Evolutionary conservation across 2,797 vertebrate genomes (phyloP).

Genomic region (Chelonia mydas): DNA sequence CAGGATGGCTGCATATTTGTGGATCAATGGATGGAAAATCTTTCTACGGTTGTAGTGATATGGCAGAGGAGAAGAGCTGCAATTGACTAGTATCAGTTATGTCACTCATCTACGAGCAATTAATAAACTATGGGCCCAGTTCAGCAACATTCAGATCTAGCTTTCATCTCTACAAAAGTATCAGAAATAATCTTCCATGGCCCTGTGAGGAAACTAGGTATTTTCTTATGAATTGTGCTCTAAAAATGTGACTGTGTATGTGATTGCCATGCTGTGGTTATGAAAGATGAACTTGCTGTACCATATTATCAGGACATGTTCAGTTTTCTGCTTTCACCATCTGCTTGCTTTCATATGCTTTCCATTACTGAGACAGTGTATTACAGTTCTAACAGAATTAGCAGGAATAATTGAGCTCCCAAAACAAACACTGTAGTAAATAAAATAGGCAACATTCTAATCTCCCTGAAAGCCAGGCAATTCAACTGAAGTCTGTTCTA

Average conservation of each 20-base stretch:
- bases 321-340: slow-evolving; percentile 71
- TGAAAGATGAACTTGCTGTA: slow-evolving; percentile 76
- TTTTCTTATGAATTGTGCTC: slow-evolving; percentile 62
- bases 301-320: slow-evolving; percentile 73
- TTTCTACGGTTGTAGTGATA: not conserved
- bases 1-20: slow-evolving; percentile 33
- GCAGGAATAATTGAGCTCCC: slow-evolving; percentile 71
- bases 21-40: slow-evolving; percentile 19
- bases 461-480: slow-evolving; percentile 23
- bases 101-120: slow-evolving; percentile 62
- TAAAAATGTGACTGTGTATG: slow-evolving; percentile 71
- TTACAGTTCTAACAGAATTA: slow-evolving; percentile 68
- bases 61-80: not conserved
- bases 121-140: slow-evolving; percentile 59
- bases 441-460: slow-evolving; percentile 49
- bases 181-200: slow-evolving; percentile 65
- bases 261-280: slow-evolving; percentile 69
- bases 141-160: slow-evolving; percentile 47
- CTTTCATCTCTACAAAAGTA: slow-evolving; percentile 56
- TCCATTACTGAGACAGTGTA: slow-evolving; percentile 65
- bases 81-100: slow-evolving; percentile 61
- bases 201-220: slow-evolving; percentile 65
- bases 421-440: slow-evolving; percentile 72
- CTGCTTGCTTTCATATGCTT: slow-evolving; percentile 76
- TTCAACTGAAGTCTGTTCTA: not conserved